Percentiles rank a stretch among this genome's conserved stretches.
Evolutionary conservation across 2,888 invertebrate species (phyloP).

Genomic region (Odontothrips loti): DNA sequence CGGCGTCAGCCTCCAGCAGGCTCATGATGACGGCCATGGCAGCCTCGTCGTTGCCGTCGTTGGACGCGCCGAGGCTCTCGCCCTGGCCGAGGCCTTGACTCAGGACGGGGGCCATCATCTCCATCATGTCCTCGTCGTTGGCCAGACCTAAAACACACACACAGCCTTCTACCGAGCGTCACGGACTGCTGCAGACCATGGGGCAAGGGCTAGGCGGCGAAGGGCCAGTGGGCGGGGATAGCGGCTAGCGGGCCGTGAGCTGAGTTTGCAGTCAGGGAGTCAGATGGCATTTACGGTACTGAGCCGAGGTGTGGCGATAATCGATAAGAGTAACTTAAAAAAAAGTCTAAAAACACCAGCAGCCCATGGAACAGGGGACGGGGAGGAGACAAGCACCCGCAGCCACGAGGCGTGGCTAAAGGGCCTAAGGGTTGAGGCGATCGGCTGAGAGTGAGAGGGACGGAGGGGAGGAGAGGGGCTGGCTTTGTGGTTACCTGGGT

Average conservation of each 20-base stretch:
- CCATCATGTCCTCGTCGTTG: constrained; percentile 52
- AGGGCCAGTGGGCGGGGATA: too few species aligned
- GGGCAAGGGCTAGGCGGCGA: neutral
- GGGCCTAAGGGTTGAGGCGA: too few species aligned
- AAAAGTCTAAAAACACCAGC: too few species aligned
- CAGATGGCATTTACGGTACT: too few species aligned
- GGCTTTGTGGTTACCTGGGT: constrained; percentile 47
- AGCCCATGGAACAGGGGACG: too few species aligned
- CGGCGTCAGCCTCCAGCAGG: constrained; percentile 81
- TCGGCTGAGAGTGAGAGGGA: neutral
- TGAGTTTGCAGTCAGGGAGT: too few species aligned
- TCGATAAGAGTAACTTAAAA: too few species aligned
- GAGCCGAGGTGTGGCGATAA: too few species aligned
- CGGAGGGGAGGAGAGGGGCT: neutral
- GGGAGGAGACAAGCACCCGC: too few species aligned
- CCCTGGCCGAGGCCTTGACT: constrained; percentile 49
- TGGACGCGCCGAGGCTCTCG: constrained; percentile 42
- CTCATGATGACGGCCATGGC: constrained; percentile 92
- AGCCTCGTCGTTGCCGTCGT: constrained; percentile 80
- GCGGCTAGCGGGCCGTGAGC: too few species aligned
- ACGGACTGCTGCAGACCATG: neutral
- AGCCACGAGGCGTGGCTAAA: too few species aligned
- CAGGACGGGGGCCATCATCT: constrained; percentile 55
- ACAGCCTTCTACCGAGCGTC: constrained; percentile 23
- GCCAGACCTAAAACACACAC: constrained; percentile 13